Percentiles rank a stretch among this genome's conserved stretches.
Conservation (phyloP, 2,888 invertebrate genomes). For the Drosophila siamana region DNA sequence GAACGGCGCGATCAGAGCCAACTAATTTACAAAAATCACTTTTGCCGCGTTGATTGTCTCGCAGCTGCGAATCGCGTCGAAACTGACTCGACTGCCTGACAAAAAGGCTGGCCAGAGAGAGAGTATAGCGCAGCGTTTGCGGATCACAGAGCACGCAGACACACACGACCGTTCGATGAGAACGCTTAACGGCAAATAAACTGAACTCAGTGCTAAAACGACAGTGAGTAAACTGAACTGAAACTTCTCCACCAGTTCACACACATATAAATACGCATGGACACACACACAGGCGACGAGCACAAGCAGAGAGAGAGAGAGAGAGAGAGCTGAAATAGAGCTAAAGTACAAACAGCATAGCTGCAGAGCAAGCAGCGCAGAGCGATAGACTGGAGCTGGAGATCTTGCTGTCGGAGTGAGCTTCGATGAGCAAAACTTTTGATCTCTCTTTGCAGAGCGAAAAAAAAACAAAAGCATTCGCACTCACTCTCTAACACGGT, state of each 20-base stretch:
- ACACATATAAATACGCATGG: constrained; percentile 51
- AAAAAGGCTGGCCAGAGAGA: constrained; percentile 1
- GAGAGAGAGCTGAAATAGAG: constrained; percentile 19
- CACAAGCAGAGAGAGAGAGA: constrained; percentile 8
- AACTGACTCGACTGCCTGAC: constrained; percentile 30
- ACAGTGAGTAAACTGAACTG: constrained; percentile 40
- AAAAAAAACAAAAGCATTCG: neutral
- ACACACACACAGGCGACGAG: constrained; percentile 8
- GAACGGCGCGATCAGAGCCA: constrained; percentile 37
- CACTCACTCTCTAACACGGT: constrained; percentile 9
- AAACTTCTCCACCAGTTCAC: constrained; percentile 68
- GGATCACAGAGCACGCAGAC: constrained; percentile 41
- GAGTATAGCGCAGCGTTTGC: constrained; percentile 14
- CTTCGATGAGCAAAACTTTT: constrained; percentile 46
- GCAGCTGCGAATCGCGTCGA: constrained; percentile 53
- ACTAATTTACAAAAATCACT: constrained; percentile 26
- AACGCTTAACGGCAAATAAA: constrained; percentile 85
- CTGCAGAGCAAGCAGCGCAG: neutral
- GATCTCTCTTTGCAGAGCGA: constrained; percentile 25
- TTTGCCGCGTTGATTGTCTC: constrained; percentile 35
- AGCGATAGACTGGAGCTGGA: constrained; percentile 5
- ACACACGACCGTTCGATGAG: constrained; percentile 82
- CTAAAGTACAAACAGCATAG: constrained; percentile 16
- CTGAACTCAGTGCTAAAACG: constrained; percentile 60
- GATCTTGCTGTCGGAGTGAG: constrained; percentile 49